Percentiles rank a stretch among this genome's conserved stretches.
Evolutionary conservation across 2,888 invertebrate species (phyloP).

Genomic region (Ischnura elegans): DNA sequence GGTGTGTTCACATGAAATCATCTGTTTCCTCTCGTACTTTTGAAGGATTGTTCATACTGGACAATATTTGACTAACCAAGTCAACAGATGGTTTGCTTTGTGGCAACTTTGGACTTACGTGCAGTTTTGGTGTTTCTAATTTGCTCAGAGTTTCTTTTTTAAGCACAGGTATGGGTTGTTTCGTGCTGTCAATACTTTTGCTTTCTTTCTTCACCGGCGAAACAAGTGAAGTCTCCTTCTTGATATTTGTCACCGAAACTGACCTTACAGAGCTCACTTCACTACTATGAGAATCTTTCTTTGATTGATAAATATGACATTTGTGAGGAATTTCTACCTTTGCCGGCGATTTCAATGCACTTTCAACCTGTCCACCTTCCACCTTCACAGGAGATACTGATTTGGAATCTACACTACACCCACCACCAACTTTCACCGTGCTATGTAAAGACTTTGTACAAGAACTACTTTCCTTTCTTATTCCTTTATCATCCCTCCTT

Average conservation of each 20-base stretch:
- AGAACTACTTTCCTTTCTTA: conserved; percentile 31
- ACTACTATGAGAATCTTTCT: conserved; percentile 39
- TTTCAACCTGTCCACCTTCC: conserved; percentile 55
- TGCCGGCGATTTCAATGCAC: neutral
- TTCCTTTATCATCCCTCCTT: conserved; percentile 39
- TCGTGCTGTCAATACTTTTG: conserved; percentile 50
- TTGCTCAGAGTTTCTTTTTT: conserved; percentile 41
- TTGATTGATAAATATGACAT: conserved; percentile 37
- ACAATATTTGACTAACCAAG: conserved; percentile 63
- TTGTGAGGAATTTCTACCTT: conserved; percentile 31
- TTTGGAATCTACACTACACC: conserved; percentile 52
- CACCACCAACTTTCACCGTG: conserved; percentile 37
- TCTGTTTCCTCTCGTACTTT: conserved; percentile 45
- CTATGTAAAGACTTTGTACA: conserved; percentile 44
- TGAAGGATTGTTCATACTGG: conserved; percentile 53
- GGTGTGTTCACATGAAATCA: conserved; percentile 56
- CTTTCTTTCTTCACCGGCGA: conserved; percentile 17
- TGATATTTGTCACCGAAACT: conserved; percentile 11
- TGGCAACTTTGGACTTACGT: conserved; percentile 15
- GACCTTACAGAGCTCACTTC: neutral
- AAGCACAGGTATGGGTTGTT: neutral
- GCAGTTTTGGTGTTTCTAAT: conserved; percentile 56
- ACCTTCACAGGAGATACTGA: neutral
- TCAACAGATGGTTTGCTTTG: conserved; percentile 60
- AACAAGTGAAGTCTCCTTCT: conserved; percentile 52